phyloP scores from a whole-genome alignment of 1,140 invertebrate species.

The Lepidurus packardi region DNA sequence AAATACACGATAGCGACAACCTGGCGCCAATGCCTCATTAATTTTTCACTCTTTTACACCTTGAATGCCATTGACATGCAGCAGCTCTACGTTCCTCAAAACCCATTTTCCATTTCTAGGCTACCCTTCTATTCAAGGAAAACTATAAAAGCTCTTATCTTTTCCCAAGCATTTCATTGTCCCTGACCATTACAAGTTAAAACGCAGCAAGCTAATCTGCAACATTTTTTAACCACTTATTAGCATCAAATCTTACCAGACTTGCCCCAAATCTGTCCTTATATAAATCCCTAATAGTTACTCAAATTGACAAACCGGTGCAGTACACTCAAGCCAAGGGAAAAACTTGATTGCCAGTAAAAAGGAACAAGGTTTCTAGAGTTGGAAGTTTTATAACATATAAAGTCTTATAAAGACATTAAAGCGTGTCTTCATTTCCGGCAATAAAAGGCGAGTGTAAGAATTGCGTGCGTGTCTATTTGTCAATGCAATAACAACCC shows the following conservation, averaged over 20 bases:
- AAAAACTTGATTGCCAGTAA: too few species aligned
- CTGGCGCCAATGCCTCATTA: conserved; percentile 17
- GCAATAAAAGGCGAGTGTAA: background rate
- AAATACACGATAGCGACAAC: conserved; percentile 14
- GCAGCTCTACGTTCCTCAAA: background rate
- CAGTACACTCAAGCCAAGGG: too few species aligned
- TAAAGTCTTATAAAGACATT: background rate
- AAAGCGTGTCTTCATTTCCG: conserved; percentile 9
- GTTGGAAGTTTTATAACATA: background rate
- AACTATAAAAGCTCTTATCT: too few species aligned
- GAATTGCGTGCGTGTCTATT: background rate
- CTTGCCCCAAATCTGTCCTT: too few species aligned
- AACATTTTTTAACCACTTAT: too few species aligned
- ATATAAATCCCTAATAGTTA: too few species aligned
- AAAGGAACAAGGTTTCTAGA: background rate
- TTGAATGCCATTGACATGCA: conserved; percentile 16
- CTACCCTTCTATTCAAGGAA: too few species aligned
- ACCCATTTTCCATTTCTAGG: background rate
- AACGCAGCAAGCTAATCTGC: too few species aligned
- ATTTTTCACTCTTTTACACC: conserved; percentile 19
- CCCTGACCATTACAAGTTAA: too few species aligned
- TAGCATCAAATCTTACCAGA: too few species aligned
- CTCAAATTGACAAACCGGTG: too few species aligned
- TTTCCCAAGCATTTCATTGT: too few species aligned
- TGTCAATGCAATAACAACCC: background rate